Base-by-base conservation (phyloP, 2,797 vertebrate genomes). In the Schizopygopsis pylzovi region DNA sequence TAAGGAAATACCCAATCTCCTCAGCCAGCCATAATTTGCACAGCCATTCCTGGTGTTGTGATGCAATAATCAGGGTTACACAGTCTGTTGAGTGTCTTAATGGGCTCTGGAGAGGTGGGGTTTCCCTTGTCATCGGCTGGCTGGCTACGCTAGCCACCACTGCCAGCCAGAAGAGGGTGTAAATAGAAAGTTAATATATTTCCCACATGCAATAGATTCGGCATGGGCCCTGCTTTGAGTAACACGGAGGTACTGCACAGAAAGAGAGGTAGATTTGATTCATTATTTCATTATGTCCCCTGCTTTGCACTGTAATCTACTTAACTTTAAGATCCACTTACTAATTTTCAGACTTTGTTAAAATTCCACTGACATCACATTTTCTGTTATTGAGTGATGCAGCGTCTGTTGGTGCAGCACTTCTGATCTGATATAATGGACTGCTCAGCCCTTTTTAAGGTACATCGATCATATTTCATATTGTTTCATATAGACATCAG, bases 41-140 rank as follows among this genome's bases (percentile, higher is more conserved):
- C 59, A 70, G 59, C 33, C 75, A 59, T 86, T 85, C 85, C 28
- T 20, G 11, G 85, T 87, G 70, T 86, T 89, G 89, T 81, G 86
- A 85, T 84, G 89, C 79, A 85, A 90, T 95, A 93, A 95, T 95
- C 90, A 93, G 92, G 90, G 92, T 93, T 92, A 93, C 94, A 90
- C 90, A 92, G 92, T 93, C 79, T 77, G 88, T 89, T 87, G 89
- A 93, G 90, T 94, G 94, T 94, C 92, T 93, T 93, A 93, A 94
- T 93, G 91, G 85, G 67, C 87, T 85, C 91, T 91, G 89, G 91
- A 93, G 91, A 90, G 86, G 90, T 89, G 91, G 83, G 88, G 83
- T 90, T 93, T 86, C 87, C 86, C 88, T 67, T 70, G 67, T 80
- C 82, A 85, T 88, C 82, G 47, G 84, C 86, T 81, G 56, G 82